phyloP scores from a whole-genome alignment of 1,140 invertebrate genomes.

The Drosophila murphyi region DNA sequence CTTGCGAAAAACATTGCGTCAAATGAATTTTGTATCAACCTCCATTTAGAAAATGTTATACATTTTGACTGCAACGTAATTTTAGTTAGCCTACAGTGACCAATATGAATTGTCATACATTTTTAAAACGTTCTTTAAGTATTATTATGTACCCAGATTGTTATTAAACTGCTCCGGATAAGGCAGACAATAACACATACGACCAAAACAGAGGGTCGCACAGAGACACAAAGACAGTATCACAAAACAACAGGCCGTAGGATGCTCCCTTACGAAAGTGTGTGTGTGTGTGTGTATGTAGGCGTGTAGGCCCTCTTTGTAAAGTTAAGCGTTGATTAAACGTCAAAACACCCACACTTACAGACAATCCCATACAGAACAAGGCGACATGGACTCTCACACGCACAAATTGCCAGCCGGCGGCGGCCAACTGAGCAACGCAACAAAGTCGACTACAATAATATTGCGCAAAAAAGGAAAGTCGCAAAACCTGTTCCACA shows the following conservation, averaged over 20 bases:
- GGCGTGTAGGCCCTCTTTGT: constrained; percentile 63
- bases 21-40: constrained; percentile 10
- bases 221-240: constrained; percentile 6
- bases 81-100: constrained; percentile 15
- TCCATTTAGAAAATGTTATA: neutral
- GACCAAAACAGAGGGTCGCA: neutral
- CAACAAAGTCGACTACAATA: constrained; percentile 64
- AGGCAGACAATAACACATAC: constrained; percentile 3
- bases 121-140: constrained; percentile 31
- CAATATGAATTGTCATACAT: constrained; percentile 34
- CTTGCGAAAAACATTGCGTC: too few species aligned
- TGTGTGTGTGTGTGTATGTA: constrained; percentile 19
- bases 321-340: constrained; percentile 80
- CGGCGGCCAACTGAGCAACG: constrained; percentile 44
- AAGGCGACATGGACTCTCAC: constrained; percentile 14
- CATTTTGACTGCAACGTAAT: neutral
- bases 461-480: constrained; percentile 57
- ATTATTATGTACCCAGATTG: constrained; percentile 37
- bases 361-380: constrained; percentile 4
- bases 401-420: constrained; percentile 31
- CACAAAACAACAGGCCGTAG: constrained; percentile 31
- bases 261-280: constrained; percentile 8
- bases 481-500: constrained; percentile 51
- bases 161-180: constrained; percentile 38
- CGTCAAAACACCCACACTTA: constrained; percentile 55